These are phyloP conservation scores for Charadrius vociferus DNA, from an alignment of 2,113 vertebrate genomes.

Conservation along the genomic window DNA sequence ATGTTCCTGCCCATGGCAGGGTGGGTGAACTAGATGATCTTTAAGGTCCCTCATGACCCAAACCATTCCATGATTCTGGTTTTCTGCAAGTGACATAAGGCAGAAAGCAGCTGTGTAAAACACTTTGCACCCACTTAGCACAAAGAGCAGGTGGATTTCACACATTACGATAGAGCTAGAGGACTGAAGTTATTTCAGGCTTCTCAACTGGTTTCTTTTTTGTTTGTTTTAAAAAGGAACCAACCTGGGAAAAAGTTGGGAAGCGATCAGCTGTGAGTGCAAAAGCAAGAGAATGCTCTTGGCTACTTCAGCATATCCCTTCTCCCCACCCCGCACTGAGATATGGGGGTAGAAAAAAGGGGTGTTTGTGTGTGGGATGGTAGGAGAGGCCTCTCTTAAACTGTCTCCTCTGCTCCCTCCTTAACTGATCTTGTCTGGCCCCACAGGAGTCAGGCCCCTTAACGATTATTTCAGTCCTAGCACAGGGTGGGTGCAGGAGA, in stretches of 20 bases:
- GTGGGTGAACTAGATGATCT: neutral
- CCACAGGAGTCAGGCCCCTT: neutral
- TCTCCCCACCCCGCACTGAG: fast-evolving
- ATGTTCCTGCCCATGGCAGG: neutral
- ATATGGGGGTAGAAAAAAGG: neutral
- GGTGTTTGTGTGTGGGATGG: neutral
- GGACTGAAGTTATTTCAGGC: neutral
- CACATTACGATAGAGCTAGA: neutral
- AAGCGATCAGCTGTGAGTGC: neutral
- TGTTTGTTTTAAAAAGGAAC: neutral
- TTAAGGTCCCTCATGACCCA: neutral
- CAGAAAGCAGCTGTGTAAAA: neutral
- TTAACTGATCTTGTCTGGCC: neutral
- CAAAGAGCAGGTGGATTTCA: neutral
- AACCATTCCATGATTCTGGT: neutral
- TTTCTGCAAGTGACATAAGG: neutral
- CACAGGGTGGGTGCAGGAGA: neutral
- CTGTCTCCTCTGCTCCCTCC: neutral
- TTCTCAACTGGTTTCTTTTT: neutral
- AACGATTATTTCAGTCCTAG: neutral
- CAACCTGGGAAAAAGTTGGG: neutral
- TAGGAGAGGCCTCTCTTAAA: neutral
- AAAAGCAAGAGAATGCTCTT: neutral
- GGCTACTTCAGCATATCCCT: neutral
- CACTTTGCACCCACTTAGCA: neutral